phyloP scores from a whole-genome alignment of 2,797 vertebrate genomes.

The Coregonus ussuriensis region DNA sequence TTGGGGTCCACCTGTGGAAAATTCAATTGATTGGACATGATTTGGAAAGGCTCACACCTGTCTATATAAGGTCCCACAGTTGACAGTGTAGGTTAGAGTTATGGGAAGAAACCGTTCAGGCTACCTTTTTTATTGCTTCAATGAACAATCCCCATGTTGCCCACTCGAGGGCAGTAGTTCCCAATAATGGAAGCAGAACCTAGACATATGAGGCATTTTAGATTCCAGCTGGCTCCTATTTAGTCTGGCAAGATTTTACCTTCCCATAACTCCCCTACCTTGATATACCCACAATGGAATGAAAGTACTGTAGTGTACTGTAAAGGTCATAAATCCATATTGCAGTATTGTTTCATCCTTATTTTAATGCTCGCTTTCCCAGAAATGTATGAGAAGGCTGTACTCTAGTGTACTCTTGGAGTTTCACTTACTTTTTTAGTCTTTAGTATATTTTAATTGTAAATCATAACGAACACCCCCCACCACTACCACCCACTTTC shows the following conservation, averaged over 20 bases:
- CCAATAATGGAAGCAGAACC: constrained; percentile 35
- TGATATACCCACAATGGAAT: too few species aligned
- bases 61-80: too few species aligned
- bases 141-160: neutral
- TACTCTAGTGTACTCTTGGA: too few species aligned
- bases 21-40: too few species aligned
- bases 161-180: constrained; percentile 70
- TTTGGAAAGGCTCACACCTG: too few species aligned
- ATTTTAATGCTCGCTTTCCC: neutral
- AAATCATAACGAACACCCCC: neutral
- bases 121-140: neutral
- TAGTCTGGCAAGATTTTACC: neutral
- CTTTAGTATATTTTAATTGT: neutral
- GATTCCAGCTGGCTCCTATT: neutral
- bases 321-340: neutral
- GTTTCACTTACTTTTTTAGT: neutral
- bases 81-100: too few species aligned
- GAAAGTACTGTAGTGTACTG: too few species aligned
- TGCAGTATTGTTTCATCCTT: neutral
- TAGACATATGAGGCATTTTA: neutral
- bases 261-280: neutral
- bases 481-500: constrained; percentile 27
- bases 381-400: neutral
- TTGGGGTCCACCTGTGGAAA: too few species aligned
- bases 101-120: too few species aligned